Conservation (phyloP, 2,113 vertebrate genomes). For the Engraulis encrasicolus region DNA sequence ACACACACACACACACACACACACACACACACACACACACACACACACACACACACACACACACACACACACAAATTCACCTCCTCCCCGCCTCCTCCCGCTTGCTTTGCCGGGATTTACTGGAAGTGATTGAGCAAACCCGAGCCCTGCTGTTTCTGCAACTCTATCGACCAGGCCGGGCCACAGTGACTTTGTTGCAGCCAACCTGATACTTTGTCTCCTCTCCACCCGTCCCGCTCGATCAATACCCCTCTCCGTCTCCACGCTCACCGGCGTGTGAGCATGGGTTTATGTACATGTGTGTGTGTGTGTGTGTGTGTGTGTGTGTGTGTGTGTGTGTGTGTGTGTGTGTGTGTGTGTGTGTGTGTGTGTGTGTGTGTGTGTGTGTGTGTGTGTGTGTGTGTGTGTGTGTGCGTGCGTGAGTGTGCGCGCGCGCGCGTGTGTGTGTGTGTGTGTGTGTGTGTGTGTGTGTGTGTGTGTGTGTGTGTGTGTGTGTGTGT, state of each 20-base stretch:
- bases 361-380: too few species aligned
- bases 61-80: background rate
- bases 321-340: too few species aligned
- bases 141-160: constrained; percentile 25
- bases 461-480: too few species aligned
- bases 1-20: background rate
- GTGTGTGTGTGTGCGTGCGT: too few species aligned
- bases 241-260: constrained; percentile 29
- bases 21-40: background rate
- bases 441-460: too few species aligned
- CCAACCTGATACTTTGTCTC: constrained; percentile 24
- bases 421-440: too few species aligned
- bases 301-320: too few species aligned
- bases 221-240: constrained; percentile 10
- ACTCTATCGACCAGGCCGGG: constrained; percentile 35
- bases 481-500: too few species aligned
- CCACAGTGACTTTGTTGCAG: background rate
- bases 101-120: constrained; percentile 29
- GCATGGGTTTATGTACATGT: too few species aligned
- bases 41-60: background rate
- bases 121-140: constrained; percentile 45
- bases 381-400: too few species aligned
- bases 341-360: too few species aligned
- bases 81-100: constrained; percentile 9
- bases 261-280: too few species aligned